Conservation (phyloP, 2,797 vertebrate genomes). For the Channallabes apus region DNA sequence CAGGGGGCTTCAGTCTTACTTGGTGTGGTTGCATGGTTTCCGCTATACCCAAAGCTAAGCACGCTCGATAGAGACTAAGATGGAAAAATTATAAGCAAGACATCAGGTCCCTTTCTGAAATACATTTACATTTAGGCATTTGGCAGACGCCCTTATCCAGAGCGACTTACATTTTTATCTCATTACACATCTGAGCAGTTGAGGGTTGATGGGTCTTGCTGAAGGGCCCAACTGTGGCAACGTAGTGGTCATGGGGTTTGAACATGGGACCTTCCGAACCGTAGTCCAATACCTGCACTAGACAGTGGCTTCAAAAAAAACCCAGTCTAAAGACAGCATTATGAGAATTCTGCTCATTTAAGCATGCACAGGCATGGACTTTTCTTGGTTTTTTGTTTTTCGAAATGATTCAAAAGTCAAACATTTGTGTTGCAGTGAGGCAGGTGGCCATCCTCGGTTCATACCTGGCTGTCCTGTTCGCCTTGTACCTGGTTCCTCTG, state of each 20-base stretch:
- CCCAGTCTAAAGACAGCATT: not conserved
- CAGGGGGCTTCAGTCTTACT: not conserved
- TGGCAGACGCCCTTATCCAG: too few relatives aligned
- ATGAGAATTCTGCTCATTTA: not conserved
- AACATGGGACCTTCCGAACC: too few relatives aligned
- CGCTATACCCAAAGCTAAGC: not conserved
- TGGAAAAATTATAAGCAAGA: not conserved
- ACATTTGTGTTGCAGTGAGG: constrained; percentile 69
- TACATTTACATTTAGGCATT: not conserved
- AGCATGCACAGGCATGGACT: not conserved
- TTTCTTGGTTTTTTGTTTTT: not conserved
- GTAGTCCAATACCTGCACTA: too few relatives aligned
- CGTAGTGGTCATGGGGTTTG: too few relatives aligned
- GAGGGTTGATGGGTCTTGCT: too few relatives aligned
- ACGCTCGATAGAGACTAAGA: not conserved
- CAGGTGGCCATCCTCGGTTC: constrained; percentile 77
- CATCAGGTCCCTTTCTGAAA: not conserved
- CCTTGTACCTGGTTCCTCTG: constrained; percentile 86
- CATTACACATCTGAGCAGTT: too few relatives aligned
- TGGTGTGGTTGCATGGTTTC: not conserved
- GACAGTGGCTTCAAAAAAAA: not conserved
- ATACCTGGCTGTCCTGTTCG: constrained; percentile 80
- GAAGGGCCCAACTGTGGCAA: too few relatives aligned
- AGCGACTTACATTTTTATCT: too few relatives aligned
- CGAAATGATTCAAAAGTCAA: not conserved